Percentiles rank a stretch among this genome's conserved stretches.
Conservation (phyloP, 2,888 invertebrate genomes). For the Xanthorhoe spadicearia region DNA sequence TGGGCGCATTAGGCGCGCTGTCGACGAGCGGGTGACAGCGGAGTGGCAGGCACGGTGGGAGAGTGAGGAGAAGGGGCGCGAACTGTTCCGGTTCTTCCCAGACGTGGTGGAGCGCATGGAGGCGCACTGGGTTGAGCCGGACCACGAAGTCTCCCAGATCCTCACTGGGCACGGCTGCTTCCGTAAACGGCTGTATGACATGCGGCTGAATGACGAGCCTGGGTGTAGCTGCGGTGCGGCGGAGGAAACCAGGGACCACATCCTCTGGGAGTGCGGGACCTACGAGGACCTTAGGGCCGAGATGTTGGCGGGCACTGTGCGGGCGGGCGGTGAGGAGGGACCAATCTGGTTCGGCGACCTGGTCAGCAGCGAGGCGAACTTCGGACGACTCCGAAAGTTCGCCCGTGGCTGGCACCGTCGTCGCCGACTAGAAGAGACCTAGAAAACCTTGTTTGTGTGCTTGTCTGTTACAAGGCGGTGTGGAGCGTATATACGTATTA, state of each 20-base stretch:
- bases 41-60: constrained; percentile 7
- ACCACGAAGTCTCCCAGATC: constrained; percentile 2
- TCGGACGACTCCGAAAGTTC: too few relatives aligned
- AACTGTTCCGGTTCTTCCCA: constrained; percentile 12
- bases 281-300: background rate
- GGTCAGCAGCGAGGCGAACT: background rate
- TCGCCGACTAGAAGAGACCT: too few relatives aligned
- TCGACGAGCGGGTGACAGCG: background rate
- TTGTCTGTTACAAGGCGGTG: too few relatives aligned
- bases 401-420: too few relatives aligned
- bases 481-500: too few relatives aligned
- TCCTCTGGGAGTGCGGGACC: constrained; percentile 1
- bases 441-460: too few relatives aligned
- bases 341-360: background rate
- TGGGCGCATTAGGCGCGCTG: background rate
- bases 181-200: background rate
- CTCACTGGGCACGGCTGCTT: constrained; percentile 13
- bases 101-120: constrained; percentile 16
- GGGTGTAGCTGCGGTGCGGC: constrained; percentile 7
- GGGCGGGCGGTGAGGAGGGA: background rate
- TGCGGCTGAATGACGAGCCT: background rate
- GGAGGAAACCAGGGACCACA: constrained; percentile 9
- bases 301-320: background rate
- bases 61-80: background rate
- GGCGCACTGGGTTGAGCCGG: constrained; percentile 22